Evolutionary conservation across 1,140 invertebrate genomes (phyloP), one percentile per base, ranked within the genome.

Genomic region (Parasteatoda tepidariorum): DNA sequence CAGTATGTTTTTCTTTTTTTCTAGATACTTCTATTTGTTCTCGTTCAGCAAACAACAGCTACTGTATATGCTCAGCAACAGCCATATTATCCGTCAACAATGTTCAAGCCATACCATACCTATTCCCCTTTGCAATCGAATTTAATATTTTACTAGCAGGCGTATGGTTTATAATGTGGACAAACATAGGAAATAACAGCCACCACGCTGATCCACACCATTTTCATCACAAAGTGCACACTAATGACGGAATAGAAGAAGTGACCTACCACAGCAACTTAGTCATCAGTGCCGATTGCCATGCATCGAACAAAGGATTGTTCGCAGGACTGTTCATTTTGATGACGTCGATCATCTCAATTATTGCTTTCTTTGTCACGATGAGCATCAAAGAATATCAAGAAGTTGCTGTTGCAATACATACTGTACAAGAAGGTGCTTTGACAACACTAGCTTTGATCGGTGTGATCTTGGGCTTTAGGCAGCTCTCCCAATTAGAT

Each of bases 101-200:
- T 2, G 33, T 85, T 13, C 76, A 78, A 30, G 76, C 70, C 1
- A 55, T 82, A 48, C 92, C 93, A 0, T 93, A 93, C 88, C 88
- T 94, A 18, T 94, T 93, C 87, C 93, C 93, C 2, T 94, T 94
- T 88, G 92, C 91, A 84, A 93, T 94, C 24, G 93, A 94, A 88
- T 94, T 92, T 87, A 93, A 91, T 87, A 93, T 94, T 87, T 89
- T 94, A 64, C 91, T 93, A 91, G 92, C 84, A 82, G 93, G 93
- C 2, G 90, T 94, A 24, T 91, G 93, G 87, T 93, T 92, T 87
- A 92, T 93, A 22, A 91, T 94, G 48, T 94, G 92, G 93, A 90
- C 91, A 74, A 93, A 93, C 86, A 93, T 94, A 81, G 93, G 93
- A 31, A 88, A 90, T 88, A 85, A 82, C 64, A 83, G 78, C 75